Evolutionary conservation across 2,888 invertebrate genomes (phyloP).

Genomic region (Mycalesis mineus): DNA sequence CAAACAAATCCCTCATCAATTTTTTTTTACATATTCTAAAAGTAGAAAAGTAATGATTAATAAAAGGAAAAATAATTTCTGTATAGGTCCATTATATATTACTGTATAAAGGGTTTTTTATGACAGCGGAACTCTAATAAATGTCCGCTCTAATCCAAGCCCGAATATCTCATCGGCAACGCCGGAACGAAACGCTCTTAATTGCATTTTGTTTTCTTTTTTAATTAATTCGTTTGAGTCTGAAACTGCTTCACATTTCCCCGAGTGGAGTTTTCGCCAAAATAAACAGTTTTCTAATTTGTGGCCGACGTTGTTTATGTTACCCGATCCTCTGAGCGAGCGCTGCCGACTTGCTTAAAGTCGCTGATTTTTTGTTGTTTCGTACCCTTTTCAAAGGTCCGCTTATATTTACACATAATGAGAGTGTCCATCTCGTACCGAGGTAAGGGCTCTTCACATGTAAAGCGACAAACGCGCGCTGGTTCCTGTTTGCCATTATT

Average conservation of each 20-base stretch:
- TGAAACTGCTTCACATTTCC: constrained; percentile 18
- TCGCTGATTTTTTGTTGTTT: constrained; percentile 1
- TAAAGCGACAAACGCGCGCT: too few species aligned
- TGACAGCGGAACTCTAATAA: not conserved
- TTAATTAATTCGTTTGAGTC: constrained; percentile 19
- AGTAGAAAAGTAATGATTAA: too few species aligned
- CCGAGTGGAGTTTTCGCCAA: constrained; percentile 26
- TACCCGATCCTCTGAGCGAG: constrained; percentile 13
- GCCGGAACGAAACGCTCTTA: constrained; percentile 11
- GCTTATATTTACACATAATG: too few species aligned
- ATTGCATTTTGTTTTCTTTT: constrained; percentile 22
- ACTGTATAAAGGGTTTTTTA: not conserved
- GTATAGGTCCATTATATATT: too few species aligned
- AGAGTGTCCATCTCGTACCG: too few species aligned
- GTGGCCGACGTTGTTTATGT: constrained; percentile 25
- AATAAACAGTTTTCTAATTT: constrained; percentile 30
- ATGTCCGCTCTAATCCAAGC: not conserved
- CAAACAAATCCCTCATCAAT: too few species aligned
- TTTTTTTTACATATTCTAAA: too few species aligned
- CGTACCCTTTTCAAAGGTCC: not conserved
- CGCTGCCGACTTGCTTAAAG: constrained; percentile 11
- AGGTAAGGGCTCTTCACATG: too few species aligned
- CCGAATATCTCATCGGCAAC: not conserved
- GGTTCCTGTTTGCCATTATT: too few species aligned
- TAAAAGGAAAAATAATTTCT: too few species aligned